phyloP scores from a whole-genome alignment of 2,797 vertebrate species.

The Brachyrhaphis roseni region DNA sequence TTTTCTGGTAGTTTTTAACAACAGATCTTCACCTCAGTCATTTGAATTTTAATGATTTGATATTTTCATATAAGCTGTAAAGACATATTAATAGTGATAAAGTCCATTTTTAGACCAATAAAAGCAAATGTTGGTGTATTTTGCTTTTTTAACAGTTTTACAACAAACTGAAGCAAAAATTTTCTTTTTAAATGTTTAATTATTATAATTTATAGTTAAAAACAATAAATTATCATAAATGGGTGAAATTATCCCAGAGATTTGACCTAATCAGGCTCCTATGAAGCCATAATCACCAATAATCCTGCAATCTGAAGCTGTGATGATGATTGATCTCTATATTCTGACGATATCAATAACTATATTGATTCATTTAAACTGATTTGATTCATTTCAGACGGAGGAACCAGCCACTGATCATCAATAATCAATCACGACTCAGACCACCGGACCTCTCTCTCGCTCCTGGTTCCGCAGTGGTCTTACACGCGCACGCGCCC shows the following conservation, averaged over 20 bases:
- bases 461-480: conserved; percentile 65
- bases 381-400: background rate
- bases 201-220: background rate
- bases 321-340: background rate
- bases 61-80: background rate
- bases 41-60: background rate
- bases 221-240: background rate
- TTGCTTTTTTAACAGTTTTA: background rate
- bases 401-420: background rate
- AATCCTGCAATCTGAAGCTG: background rate
- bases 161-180: background rate
- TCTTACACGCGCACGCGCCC: conserved; percentile 8
- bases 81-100: background rate
- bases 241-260: background rate
- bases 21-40: background rate
- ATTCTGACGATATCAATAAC: background rate
- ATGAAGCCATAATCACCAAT: background rate
- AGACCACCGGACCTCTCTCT: background rate
- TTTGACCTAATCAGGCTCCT: background rate
- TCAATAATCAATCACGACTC: conserved; percentile 17
- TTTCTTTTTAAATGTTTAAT: background rate
- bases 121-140: background rate
- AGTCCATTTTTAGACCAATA: background rate
- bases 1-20: background rate
- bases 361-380: background rate